A percentile compares a stretch with the other conserved stretches of the same genome.
These are phyloP conservation scores for Micronisus gabar DNA, from an alignment of 2,113 vertebrate species.

Conservation along the genomic window DNA sequence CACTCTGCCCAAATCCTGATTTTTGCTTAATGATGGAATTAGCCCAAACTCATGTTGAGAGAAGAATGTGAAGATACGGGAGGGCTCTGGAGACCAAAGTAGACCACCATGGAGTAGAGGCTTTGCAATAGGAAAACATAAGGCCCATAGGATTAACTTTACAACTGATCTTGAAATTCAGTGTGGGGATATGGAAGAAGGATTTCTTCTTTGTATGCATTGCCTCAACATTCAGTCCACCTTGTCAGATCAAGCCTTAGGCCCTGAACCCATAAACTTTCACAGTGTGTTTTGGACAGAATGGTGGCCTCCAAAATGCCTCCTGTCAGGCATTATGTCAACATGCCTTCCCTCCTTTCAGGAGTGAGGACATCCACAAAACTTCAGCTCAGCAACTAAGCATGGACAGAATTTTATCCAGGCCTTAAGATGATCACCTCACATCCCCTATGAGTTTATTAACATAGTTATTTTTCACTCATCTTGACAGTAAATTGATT, in stretches of 20 bases:
- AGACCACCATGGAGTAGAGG: neutral
- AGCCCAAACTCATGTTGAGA: neutral
- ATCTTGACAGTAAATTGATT: neutral
- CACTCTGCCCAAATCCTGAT: neutral
- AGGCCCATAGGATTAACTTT: neutral
- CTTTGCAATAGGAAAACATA: neutral
- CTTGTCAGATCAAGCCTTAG: neutral
- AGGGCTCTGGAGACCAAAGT: neutral
- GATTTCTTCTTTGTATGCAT: neutral
- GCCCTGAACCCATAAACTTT: neutral
- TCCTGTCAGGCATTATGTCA: neutral
- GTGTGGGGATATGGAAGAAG: neutral
- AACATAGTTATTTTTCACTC: neutral
- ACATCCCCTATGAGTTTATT: neutral
- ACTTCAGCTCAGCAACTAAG: neutral
- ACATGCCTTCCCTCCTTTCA: neutral
- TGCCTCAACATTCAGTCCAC: neutral
- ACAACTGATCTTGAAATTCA: neutral
- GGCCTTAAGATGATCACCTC: neutral
- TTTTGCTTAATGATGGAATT: neutral
- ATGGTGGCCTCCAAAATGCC: neutral
- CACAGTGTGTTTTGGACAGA: neutral
- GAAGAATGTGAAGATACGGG: neutral
- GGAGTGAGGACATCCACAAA: neutral
- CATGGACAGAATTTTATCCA: neutral